Evolutionary conservation across 2,797 vertebrate genomes (phyloP).

Genomic region (Pangasius mekongensis): DNA sequence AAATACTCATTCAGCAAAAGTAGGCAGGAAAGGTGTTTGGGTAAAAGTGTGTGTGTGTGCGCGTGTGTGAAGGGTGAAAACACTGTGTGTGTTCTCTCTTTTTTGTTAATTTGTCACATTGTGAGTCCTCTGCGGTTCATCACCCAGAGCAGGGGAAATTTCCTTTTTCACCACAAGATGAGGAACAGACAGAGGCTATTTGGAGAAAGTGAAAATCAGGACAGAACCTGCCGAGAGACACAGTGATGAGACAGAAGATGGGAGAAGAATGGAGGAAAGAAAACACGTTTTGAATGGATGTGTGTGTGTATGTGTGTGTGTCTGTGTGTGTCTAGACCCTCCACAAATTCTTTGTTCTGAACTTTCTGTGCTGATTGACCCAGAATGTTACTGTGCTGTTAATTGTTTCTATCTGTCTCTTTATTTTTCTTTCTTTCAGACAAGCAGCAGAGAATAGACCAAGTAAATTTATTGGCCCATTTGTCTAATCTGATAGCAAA

Average conservation of each 20-base stretch:
- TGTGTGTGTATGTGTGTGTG: constrained; percentile 10
- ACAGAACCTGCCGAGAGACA: constrained; percentile 64
- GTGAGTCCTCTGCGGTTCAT: constrained; percentile 58
- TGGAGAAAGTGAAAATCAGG: constrained; percentile 61
- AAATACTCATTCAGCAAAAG: background rate
- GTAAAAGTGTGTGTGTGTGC: background rate
- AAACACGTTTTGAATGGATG: constrained; percentile 41
- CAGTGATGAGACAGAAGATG: constrained; percentile 24
- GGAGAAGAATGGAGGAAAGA: constrained; percentile 35
- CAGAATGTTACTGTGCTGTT: constrained; percentile 21
- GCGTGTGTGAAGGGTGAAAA: constrained; percentile 11
- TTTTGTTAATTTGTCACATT: constrained; percentile 57
- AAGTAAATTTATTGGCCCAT: background rate
- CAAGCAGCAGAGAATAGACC: background rate
- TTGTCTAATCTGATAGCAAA: background rate
- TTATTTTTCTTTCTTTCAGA: constrained; percentile 5
- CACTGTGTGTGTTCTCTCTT: constrained; percentile 29
- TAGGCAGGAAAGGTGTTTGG: constrained; percentile 27
- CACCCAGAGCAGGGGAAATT: constrained; percentile 45
- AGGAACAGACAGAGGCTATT: constrained; percentile 59
- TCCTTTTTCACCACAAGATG: constrained; percentile 57
- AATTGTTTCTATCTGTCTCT: constrained; percentile 9
- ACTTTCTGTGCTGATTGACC: constrained; percentile 24
- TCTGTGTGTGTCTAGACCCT: constrained; percentile 38
- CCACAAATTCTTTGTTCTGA: constrained; percentile 36